Conservation (phyloP, 1,140 invertebrate genomes). For the Macrobrachium nipponense region DNA sequence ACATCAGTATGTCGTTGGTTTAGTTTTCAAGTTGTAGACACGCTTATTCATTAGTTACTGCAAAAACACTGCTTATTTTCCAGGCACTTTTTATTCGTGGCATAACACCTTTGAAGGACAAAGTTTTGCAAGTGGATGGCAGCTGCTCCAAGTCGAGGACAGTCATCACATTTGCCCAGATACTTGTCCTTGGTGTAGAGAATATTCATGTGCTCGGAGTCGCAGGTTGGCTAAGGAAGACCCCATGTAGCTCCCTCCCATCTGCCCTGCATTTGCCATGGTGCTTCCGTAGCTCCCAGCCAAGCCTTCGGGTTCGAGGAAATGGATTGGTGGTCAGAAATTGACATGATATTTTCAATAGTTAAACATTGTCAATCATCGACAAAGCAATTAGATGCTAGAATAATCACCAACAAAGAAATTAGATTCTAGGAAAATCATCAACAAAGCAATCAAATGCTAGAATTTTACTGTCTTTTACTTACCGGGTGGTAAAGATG, state of each 20-base stretch:
- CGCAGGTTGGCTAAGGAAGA: conserved; percentile 69
- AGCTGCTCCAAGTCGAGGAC: too few species aligned
- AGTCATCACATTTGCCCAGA: conserved; percentile 3
- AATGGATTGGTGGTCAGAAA: not conserved
- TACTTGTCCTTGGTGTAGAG: conserved; percentile 66
- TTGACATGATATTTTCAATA: not conserved
- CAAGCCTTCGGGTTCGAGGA: conserved; percentile 1
- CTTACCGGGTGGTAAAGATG: conserved; percentile 54
- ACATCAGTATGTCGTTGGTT: too few species aligned
- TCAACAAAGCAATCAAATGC: not conserved
- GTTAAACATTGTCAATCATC: not conserved
- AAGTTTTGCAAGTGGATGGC: too few species aligned
- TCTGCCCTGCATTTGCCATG: conserved; percentile 68
- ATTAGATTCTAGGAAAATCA: not conserved
- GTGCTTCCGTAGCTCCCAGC: conserved; percentile 57
- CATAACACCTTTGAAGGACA: too few species aligned
- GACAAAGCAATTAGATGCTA: too few species aligned
- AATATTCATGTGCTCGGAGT: conserved; percentile 70
- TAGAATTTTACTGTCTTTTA: not conserved
- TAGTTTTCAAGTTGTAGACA: too few species aligned
- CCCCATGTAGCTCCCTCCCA: conserved; percentile 66
- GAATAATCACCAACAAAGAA: not conserved
- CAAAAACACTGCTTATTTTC: too few species aligned
- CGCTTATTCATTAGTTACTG: too few species aligned
- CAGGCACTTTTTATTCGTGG: too few species aligned